Percentiles rank a stretch among this genome's conserved stretches.
Conservation (phyloP, 2,113 vertebrate species). For the Zosterops japonicus region DNA sequence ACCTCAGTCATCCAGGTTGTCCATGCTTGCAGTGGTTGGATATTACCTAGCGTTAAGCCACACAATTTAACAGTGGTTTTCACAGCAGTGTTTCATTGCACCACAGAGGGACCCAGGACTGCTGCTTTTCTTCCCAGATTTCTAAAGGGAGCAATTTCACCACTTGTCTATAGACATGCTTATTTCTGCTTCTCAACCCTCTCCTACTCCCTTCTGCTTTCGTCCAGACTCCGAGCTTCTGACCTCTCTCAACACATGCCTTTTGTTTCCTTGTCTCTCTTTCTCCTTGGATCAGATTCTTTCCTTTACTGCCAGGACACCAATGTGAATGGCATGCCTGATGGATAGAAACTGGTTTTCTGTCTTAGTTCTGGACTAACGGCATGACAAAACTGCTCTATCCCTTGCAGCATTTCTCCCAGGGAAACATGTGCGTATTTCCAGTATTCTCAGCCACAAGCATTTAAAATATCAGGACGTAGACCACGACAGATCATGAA, state of each 20-base stretch:
- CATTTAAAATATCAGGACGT: neutral
- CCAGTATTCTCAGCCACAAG: slow-evolving; percentile 1
- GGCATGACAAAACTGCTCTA: neutral
- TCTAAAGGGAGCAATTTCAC: neutral
- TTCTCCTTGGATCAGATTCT: neutral
- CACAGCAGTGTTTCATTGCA: neutral
- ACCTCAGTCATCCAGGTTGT: fast-evolving
- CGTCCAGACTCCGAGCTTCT: neutral
- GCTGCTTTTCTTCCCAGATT: neutral
- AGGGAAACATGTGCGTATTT: neutral
- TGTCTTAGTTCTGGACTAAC: neutral
- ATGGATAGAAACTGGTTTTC: neutral
- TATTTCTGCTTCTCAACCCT: neutral
- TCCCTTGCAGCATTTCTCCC: neutral
- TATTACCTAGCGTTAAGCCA: neutral
- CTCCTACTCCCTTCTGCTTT: neutral
- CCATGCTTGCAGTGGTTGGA: neutral
- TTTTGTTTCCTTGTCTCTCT: neutral
- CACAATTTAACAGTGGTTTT: neutral
- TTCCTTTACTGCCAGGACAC: neutral
- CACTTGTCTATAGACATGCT: neutral
- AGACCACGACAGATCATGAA: neutral
- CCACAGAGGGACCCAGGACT: neutral
- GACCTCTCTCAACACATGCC: neutral
- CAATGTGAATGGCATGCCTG: neutral